phyloP scores from a whole-genome alignment of 53 echinoderm and acorn worm genomes.

The Paelopatides confundens region DNA sequence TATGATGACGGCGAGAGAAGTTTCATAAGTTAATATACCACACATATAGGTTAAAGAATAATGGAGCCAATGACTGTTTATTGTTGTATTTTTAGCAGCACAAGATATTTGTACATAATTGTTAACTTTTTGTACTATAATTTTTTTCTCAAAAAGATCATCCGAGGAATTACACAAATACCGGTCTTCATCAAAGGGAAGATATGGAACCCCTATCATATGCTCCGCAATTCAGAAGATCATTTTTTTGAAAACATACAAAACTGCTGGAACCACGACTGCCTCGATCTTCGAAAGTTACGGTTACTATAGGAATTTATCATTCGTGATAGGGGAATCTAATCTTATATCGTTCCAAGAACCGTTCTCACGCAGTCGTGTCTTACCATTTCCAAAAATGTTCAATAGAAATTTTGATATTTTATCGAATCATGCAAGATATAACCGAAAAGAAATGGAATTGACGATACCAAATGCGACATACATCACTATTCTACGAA shows the following conservation, averaged over 20 bases:
- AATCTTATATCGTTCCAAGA: background rate
- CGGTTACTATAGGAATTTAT: conserved; percentile 21
- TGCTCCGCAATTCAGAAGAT: background rate
- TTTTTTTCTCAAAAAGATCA: too few relatives aligned
- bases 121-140: too few relatives aligned
- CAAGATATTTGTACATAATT: too few relatives aligned
- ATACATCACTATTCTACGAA: conserved; percentile 72
- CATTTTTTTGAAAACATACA: conserved; percentile 72
- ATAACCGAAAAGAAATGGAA: conserved; percentile 70
- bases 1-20: too few relatives aligned
- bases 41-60: too few relatives aligned
- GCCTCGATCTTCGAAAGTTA: conserved; percentile 49
- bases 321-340: conserved; percentile 10
- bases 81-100: too few relatives aligned
- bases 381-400: conserved; percentile 18
- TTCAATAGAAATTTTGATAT: conserved; percentile 14
- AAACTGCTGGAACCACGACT: conserved; percentile 71
- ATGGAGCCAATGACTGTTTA: too few relatives aligned
- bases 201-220: too few relatives aligned
- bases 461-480: conserved; percentile 68
- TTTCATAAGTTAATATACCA: too few relatives aligned
- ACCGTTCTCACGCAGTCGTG: background rate
- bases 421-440: conserved; percentile 66
- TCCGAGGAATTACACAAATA: too few relatives aligned
- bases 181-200: too few relatives aligned